Base-by-base conservation (phyloP, 2,888 invertebrate species). In the Ornithoptera priamus region DNA sequence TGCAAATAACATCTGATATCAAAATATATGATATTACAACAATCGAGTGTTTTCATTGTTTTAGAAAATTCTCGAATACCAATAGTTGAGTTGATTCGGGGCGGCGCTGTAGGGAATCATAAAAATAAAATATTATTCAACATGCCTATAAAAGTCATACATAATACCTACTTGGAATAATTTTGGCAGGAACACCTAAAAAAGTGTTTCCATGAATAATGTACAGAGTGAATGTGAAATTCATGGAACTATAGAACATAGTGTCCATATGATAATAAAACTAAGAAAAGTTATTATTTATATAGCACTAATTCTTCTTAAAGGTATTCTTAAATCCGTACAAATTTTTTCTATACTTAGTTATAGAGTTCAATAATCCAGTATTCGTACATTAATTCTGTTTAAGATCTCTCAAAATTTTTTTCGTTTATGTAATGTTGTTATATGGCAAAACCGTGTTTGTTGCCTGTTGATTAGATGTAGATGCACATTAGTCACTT, bases 41-140 rank as follows among this genome's bases (percentile, higher is more conserved):
- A 53, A 53, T 53, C 6, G 53, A 4, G 6, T 6, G n/a, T 18
- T 2, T 53, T 53, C 4, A 18, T 6, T 53, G 18, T 71, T 18
- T 57, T 63, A 12, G 58, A 65, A 73, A 68, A 67, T 68, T 60
- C 53, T 22, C 46, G 69, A 68, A 63, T 24, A 71, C 71, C 71
- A 71, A 69, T 75, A 72, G 76, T 75, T 72, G 67, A 73, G 73
- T 74, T 74, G 69, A 67, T 74, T 73, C 69, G 74, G 76, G 75
- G 24, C 79, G 77, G 78, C 81, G 83, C 85, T 83, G 81, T 79
- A 75, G 79, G 80, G 80, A 75, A 75, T 80, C 82, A 85, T 89
- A 86, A 88, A 87, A 89, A 86, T 87, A 89, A 86, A 90, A 84
- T 86, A 90, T 88, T 83, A 88, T 87, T 91, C 89, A 88, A 88